Evolutionary conservation across 2,888 invertebrate genomes (phyloP).

Genomic region (Himalopsyche kuldschensis): DNA sequence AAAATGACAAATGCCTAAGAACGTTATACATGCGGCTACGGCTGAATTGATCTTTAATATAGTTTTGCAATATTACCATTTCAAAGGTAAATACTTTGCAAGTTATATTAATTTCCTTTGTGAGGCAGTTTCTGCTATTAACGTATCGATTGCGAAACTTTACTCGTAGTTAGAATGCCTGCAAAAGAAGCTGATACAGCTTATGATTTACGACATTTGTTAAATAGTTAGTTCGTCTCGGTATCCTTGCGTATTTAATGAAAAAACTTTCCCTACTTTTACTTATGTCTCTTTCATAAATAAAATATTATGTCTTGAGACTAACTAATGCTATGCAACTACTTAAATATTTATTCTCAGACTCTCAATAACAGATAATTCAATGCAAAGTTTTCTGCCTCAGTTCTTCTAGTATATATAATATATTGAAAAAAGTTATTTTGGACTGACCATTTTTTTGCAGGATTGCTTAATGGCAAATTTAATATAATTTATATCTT

Average conservation of each 20-base stretch:
- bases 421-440: too few relatives aligned
- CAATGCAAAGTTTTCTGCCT: too few relatives aligned
- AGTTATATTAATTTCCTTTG: background rate
- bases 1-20: too few relatives aligned
- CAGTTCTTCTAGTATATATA: too few relatives aligned
- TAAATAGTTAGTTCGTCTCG: background rate
- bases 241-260: background rate
- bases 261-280: background rate
- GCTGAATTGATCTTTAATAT: background rate
- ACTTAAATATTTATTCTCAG: background rate
- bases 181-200: background rate
- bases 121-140: background rate
- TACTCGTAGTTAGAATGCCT: background rate
- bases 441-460: too few relatives aligned
- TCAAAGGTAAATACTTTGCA: background rate
- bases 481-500: too few relatives aligned
- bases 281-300: background rate
- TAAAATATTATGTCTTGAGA: background rate
- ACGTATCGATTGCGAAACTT: background rate
- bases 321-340: background rate
- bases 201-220: background rate
- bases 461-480: too few relatives aligned
- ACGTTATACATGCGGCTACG: too few relatives aligned
- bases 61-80: background rate
- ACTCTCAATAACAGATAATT: too few relatives aligned